Percentiles rank a stretch among this genome's conserved stretches.
Conservation (phyloP, 2,113 vertebrate genomes). For the Gasterosteus nipponicus region DNA sequence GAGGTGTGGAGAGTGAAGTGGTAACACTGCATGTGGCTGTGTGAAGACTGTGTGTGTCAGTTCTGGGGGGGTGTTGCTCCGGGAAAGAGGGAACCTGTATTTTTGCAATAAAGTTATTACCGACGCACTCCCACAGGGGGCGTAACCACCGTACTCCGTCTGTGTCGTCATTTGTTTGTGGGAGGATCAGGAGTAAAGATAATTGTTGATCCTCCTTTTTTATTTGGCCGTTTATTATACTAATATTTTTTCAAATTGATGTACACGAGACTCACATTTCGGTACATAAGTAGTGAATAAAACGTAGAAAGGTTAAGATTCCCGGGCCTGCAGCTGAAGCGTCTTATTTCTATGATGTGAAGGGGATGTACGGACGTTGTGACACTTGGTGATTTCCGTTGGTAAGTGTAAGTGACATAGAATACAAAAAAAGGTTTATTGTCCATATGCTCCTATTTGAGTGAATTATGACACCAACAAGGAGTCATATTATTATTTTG, state of each 20-base stretch:
- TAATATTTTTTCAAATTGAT: too few relatives aligned
- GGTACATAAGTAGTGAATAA: background rate
- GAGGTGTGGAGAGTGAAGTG: conserved; percentile 4
- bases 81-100: conserved; percentile 86
- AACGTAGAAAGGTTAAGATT: background rate
- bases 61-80: conserved; percentile 77
- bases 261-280: too few relatives aligned
- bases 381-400: too few relatives aligned
- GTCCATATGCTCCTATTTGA: background rate
- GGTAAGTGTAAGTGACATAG: background rate
- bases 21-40: conserved; percentile 65
- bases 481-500: too few relatives aligned
- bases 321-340: background rate
- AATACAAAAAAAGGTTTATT: background rate
- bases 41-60: conserved; percentile 68
- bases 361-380: background rate
- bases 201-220: too few relatives aligned
- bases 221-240: too few relatives aligned
- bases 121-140: conserved; percentile 82
- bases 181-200: background rate
- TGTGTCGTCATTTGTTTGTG: conserved; percentile 42
- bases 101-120: conserved; percentile 91
- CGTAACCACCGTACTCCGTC: conserved; percentile 72
- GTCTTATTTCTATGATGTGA: background rate
- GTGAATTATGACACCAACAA: background rate